A percentile compares a stretch with the other conserved stretches of the same genome.
phyloP scores from a whole-genome alignment of 1,140 invertebrate species.

The Saxidomus purpurata region DNA sequence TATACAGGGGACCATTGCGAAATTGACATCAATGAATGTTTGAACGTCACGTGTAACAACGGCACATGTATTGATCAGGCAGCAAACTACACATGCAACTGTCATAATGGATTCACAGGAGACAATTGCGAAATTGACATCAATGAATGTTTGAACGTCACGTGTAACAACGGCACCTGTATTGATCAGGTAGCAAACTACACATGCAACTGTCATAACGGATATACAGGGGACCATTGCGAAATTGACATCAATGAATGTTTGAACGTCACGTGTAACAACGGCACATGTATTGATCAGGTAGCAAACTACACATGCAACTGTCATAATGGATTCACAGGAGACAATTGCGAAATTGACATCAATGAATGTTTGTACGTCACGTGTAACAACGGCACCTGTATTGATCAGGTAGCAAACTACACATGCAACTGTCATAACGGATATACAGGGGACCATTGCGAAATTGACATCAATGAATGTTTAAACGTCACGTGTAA shows the following conservation, averaged over 20 bases:
- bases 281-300: neutral
- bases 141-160: conserved; percentile 87
- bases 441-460: neutral
- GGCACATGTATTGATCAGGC: conserved; percentile 46
- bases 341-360: conserved; percentile 78
- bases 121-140: conserved; percentile 63
- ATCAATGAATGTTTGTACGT: neutral
- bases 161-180: conserved; percentile 91
- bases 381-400: neutral
- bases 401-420: neutral
- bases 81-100: conserved; percentile 49
- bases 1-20: too few species aligned
- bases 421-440: neutral
- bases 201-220: conserved; percentile 70
- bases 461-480: conserved; percentile 19
- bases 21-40: conserved; percentile 70
- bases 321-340: conserved; percentile 79
- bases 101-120: conserved; percentile 54
- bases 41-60: conserved; percentile 60
- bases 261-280: too few species aligned
- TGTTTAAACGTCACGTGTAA: neutral
- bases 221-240: conserved; percentile 69
- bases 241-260: too few species aligned
- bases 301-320: conserved; percentile 1
- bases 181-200: conserved; percentile 69